A percentile compares a stretch with the other conserved stretches of the same genome.
These are phyloP conservation scores for Spodoptera frugiperda DNA, from an alignment of 1,140 invertebrate genomes.

Conservation along the genomic window DNA sequence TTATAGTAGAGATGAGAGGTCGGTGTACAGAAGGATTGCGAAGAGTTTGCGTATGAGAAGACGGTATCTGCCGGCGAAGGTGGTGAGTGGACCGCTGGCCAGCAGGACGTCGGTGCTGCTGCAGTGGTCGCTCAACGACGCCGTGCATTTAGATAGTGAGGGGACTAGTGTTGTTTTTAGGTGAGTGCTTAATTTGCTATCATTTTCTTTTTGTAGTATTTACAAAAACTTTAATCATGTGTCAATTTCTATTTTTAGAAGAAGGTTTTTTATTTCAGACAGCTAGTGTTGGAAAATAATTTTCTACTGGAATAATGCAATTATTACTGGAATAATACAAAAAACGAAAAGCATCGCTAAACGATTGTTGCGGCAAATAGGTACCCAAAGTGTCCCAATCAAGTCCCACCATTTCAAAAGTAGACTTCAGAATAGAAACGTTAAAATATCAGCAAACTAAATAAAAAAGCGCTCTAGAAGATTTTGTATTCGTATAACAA, in stretches of 20 bases:
- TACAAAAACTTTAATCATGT: too few relatives aligned
- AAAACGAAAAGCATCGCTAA: neutral
- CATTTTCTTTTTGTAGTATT: neutral
- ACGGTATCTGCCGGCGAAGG: slow-evolving; percentile 66
- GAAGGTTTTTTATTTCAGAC: too few relatives aligned
- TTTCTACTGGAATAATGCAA: too few relatives aligned
- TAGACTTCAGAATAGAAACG: slow-evolving; percentile 21
- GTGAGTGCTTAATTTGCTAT: slow-evolving; percentile 61
- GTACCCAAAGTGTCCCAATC: neutral
- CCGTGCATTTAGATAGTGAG: slow-evolving; percentile 67
- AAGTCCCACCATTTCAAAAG: slow-evolving; percentile 12
- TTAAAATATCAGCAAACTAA: slow-evolving; percentile 32
- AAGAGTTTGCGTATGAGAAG: slow-evolving; percentile 62
- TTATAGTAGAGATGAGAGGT: slow-evolving; percentile 62
- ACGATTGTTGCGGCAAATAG: neutral
- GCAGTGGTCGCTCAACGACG: slow-evolving; percentile 74
- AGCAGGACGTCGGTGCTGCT: slow-evolving; percentile 65
- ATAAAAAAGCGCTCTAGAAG: neutral
- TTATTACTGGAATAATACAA: neutral
- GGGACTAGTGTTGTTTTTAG: slow-evolving; percentile 82
- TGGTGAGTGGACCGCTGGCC: slow-evolving; percentile 72
- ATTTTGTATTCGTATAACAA: neutral
- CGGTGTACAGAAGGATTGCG: slow-evolving; percentile 58
- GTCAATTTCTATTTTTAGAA: too few relatives aligned
- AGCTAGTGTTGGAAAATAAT: too few relatives aligned